Evolutionary conservation across 2,797 vertebrate genomes (phyloP), one percentile per base, ranked within the genome.

Genomic region (Taenioides sp.): DNA sequence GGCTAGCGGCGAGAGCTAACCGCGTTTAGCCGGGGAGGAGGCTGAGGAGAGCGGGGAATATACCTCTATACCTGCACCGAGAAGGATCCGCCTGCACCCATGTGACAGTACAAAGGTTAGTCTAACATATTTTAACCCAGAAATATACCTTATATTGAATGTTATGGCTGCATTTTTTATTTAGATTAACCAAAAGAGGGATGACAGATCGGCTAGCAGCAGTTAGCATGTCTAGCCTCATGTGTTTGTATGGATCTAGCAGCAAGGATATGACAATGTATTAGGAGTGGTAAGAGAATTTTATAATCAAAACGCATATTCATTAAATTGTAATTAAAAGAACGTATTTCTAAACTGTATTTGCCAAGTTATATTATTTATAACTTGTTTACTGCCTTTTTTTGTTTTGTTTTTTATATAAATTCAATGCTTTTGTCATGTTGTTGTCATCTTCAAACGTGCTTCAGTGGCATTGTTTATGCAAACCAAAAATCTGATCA

Each of bases 1-100:
- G 81, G 76, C 72, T 80, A 76, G 75, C 66, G 72, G 73, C 75
- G 72, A 58, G 86, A 58, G 87, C 84, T 83, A 79, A 40, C 80
- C 68, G 65, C 63, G 59, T n/a, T 65, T 74, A 80, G 71, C 82
- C 67, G 57, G 22, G 67, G 14, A 67, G 14, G 65, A 67, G 65
- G 25, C 50, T 54, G 49, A 31, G 50, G 65, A n/a, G 43, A 28
- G 43, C 22, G 22, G 64, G 20, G 57, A 14, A 65, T 11, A 80
- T 14, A 28, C 43, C 31, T 11, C 49, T 57, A 43, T 3, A 27
- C n/a, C 71, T 63, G 66, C 76, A 69, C 65, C 75, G 69, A 58
- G 28, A 47, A 23, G 52, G 57, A 49, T 16, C 43, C 18, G 5
- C 7, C 76, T 7, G 59, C 37, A 22, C 70, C 71, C 72, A 77